A percentile compares a stretch with the other conserved stretches of the same genome.
Conservation (phyloP, 1,140 invertebrate species). For the Drosophila kohkoa region DNA sequence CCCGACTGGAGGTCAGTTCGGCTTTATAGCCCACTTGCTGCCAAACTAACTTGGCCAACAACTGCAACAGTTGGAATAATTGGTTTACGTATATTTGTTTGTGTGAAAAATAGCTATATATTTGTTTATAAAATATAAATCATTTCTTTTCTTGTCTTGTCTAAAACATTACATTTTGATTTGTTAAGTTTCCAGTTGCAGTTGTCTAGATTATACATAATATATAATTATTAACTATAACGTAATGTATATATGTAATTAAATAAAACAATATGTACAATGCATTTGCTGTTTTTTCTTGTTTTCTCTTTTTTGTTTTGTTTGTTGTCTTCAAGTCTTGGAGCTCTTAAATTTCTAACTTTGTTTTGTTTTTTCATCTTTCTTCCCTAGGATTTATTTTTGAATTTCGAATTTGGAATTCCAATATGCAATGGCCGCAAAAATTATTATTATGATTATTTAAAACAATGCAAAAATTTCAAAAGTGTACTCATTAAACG, state of each 20-base stretch:
- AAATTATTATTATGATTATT: constrained; percentile 22
- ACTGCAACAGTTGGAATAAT: constrained; percentile 52
- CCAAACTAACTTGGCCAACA: constrained; percentile 3
- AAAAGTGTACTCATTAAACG: constrained; percentile 1
- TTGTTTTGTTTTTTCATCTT: constrained; percentile 31
- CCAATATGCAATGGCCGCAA: constrained; percentile 78
- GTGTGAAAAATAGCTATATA: constrained; percentile 77
- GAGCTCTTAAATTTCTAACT: constrained; percentile 70
- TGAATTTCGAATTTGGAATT: constrained; percentile 69
- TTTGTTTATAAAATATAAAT: constrained; percentile 71
- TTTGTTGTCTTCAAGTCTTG: constrained; percentile 74
- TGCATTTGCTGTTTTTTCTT: constrained; percentile 43
- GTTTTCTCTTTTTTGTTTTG: constrained; percentile 15
- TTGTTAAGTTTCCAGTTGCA: constrained; percentile 62
- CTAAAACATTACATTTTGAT: constrained; percentile 44
- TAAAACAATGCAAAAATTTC: constrained; percentile 51
- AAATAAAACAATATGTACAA: constrained; percentile 80
- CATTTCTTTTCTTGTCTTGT: constrained; percentile 63
- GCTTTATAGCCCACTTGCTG: constrained; percentile 51
- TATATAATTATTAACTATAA: constrained; percentile 12
- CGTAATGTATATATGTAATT: constrained; percentile 53
- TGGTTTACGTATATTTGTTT: constrained; percentile 60
- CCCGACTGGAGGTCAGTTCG: constrained; percentile 70
- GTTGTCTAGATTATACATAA: constrained; percentile 41
- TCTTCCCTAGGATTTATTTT: constrained; percentile 8